A percentile compares a stretch with the other conserved stretches of the same genome.
Evolutionary conservation across 2,113 vertebrate genomes (phyloP).

Genomic region (pig (Sus scrofa)): DNA sequence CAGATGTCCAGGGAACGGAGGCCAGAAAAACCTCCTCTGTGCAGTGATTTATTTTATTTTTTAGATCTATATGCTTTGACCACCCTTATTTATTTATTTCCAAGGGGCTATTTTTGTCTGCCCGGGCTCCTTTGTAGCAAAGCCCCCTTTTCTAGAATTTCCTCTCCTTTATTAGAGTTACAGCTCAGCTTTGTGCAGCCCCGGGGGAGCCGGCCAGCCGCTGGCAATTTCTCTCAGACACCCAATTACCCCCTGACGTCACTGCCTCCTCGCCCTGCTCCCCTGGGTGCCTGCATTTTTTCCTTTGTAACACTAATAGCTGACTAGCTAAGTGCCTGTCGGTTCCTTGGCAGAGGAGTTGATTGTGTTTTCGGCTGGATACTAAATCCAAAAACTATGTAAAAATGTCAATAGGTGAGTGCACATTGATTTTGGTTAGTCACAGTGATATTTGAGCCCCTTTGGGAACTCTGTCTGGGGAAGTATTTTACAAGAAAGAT

Average conservation of each 20-base stretch:
- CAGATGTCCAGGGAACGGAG: conserved; percentile 82
- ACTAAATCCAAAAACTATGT: conserved; percentile 94
- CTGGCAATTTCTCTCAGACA: conserved; percentile 97
- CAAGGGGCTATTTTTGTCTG: conserved; percentile 89
- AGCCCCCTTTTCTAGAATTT: conserved; percentile 92
- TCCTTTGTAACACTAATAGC: conserved; percentile 93
- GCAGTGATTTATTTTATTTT: conserved; percentile 83
- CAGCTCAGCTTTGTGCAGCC: conserved; percentile 91
- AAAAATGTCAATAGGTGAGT: conserved; percentile 94
- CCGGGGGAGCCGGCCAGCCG: conserved; percentile 94
- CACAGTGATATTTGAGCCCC: conserved; percentile 93
- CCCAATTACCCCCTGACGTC: conserved; percentile 97
- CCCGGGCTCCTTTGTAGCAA: conserved; percentile 89
- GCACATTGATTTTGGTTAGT: conserved; percentile 93
- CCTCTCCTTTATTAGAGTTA: conserved; percentile 94
- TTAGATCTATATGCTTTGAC: conserved; percentile 78
- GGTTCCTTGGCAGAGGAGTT: conserved; percentile 92
- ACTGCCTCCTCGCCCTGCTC: conserved; percentile 96
- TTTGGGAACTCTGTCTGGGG: conserved; percentile 90
- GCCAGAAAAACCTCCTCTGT: conserved; percentile 76
- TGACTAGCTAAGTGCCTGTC: conserved; percentile 93
- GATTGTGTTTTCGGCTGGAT: conserved; percentile 92
- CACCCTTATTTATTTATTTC: conserved; percentile 86
- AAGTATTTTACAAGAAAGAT: conserved; percentile 93
- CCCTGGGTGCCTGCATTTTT: conserved; percentile 96